Evolutionary conservation across 2,113 vertebrate genomes (phyloP), one percentile per base, ranked within the genome.

Genomic region (Scortum barcoo): DNA sequence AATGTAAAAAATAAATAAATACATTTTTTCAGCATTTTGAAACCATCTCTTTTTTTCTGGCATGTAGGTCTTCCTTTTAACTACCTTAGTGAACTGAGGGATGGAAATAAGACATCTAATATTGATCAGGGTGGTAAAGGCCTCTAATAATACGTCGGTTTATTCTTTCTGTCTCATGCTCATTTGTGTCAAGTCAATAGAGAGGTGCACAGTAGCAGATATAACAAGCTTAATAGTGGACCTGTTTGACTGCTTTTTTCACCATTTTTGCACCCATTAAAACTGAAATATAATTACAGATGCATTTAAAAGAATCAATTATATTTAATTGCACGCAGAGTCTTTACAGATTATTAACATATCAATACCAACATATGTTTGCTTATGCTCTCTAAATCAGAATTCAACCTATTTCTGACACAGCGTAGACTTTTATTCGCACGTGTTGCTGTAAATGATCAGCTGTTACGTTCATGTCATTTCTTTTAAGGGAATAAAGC

Each of bases 351-450:
- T 51, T 3, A 33, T 48, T 28, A 42, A 38, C 48, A n/a, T 16
- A 20, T 24, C n/a, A 24, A 13, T 28, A 28, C 53, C 3, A 30
- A 20, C n/a, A 13, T 46, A 6, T 24, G 60, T 65, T 42, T 76
- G 19, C 12, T n/a, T 17, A 56, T 20, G 1, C 5, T 12, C 19
- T 7, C 54, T n/a, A 20, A 63, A 51, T 51, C 3, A 6, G 46
- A 56, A 19, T 40, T 54, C 16, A 28, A 10, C 4, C 7, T 13
- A 33, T 57, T 33, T 42, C 24, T 50, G 17, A 66, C 4, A 28
- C 5, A 38, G n/a, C n/a, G n/a, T n/a, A n/a, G n/a, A n/a, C 9
- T 72, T 44, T 40, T 63, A 62, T 63, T 36, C 65, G n/a, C 60
- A 58, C 8, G 19, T 53, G 40, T 53, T 33, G 9, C 4, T 28